Evolutionary conservation across 2,113 vertebrate species (phyloP), one percentile per base, ranked within the genome.

Genomic region (Mastomys coucha): DNA sequence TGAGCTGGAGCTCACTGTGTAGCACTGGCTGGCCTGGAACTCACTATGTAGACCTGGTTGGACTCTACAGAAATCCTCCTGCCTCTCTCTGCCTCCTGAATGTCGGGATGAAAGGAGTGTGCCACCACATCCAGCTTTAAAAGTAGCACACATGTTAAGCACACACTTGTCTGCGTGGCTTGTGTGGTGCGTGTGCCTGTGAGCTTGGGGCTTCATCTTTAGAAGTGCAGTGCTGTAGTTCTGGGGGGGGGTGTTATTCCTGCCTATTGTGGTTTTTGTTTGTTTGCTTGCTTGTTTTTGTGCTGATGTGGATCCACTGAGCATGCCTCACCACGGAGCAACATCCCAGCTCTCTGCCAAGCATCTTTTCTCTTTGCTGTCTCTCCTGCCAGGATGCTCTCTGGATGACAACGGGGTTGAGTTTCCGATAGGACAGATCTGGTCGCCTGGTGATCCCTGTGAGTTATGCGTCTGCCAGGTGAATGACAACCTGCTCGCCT

Each of bases 401-500:
- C 97, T 99, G 17, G 99, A 99, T 3, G 99, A 99, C 98, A 99
- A 99, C 1, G 99, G 99, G 36, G 96, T 98, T 90, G 98, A 99
- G 94, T 99, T 99, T 97, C 99, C 99, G 1, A 17, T 99, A 11
- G 99, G 99, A 97, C 99, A 99, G 98, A 99, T 99, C 97, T 99
- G 99, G 99, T 99, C 99, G 67, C 99, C 98, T 7, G 99, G 99
- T 95, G 99, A 99, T 96, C 99, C 99, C 97, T 99, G 99, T 99
- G 99, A 99, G 98, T 99, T 99, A 96, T 99, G 99, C 98, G 98
- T 99, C 98, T 99, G 99, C 98, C 99, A 99, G 99, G 99, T 99
- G 98, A 98, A 98, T 98, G 98, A 98, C 98, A 98, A 96, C 98
- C 98, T 98, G 98, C 98, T 97, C 97, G 97, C 97, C 98, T 98